These are phyloP conservation scores for Sylvicola cinctus DNA, from an alignment of 2,888 invertebrate genomes.

Conservation along the genomic window DNA sequence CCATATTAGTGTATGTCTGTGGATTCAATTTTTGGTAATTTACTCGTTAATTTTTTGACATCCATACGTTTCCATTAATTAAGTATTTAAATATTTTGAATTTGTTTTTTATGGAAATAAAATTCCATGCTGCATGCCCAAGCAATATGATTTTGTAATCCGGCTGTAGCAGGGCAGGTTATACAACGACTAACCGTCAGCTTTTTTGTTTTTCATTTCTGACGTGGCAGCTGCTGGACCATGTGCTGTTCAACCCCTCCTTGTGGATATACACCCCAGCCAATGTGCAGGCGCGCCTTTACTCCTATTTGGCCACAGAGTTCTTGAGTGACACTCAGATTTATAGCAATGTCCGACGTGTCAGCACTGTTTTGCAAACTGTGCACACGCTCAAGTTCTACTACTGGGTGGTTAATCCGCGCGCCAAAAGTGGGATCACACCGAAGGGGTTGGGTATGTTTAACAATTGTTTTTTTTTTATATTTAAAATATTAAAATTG, in stretches of 20 bases:
- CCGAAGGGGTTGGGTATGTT: conserved; percentile 83
- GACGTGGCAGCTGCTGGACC: conserved; percentile 93
- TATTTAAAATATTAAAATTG: too few relatives aligned
- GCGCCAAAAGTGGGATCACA: conserved; percentile 82
- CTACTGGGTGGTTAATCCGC: conserved; percentile 96
- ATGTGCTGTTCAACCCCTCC: conserved; percentile 97
- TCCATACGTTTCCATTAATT: too few relatives aligned
- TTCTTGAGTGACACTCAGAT: conserved; percentile 95
- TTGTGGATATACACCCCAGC: conserved; percentile 98
- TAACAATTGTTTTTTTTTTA: background rate
- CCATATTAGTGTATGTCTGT: too few relatives aligned
- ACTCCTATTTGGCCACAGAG: conserved; percentile 97
- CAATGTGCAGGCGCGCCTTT: conserved; percentile 82
- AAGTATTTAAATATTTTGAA: background rate
- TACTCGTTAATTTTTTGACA: too few relatives aligned
- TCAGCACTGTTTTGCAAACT: conserved; percentile 93
- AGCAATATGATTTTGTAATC: conserved; percentile 7
- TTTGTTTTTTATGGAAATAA: conserved; percentile 2
- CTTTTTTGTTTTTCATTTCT: conserved; percentile 79
- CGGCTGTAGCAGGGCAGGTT: conserved; percentile 33
- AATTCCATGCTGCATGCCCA: conserved; percentile 15
- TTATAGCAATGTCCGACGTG: conserved; percentile 87
- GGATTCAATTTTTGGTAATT: too few relatives aligned
- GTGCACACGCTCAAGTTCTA: conserved; percentile 98
- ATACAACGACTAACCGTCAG: conserved; percentile 44